These are phyloP conservation scores for Sinelater perroti DNA, from an alignment of 2,888 invertebrate genomes.

Conservation along the genomic window DNA sequence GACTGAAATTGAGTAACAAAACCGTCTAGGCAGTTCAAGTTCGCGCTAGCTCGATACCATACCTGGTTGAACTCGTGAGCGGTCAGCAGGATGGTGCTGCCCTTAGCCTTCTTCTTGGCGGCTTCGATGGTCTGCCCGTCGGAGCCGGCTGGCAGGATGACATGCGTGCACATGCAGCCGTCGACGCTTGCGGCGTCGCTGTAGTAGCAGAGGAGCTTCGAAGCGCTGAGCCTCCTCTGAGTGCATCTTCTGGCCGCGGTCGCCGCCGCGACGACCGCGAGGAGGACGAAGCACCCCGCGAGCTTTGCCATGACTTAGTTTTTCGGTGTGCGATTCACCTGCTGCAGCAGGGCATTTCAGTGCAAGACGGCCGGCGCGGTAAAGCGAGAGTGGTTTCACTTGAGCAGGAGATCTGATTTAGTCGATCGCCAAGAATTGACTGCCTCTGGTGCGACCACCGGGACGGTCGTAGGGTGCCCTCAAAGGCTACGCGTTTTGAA, in stretches of 20 bases:
- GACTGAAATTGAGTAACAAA: conserved; percentile 11
- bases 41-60: conserved; percentile 4
- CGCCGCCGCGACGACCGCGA: conserved; percentile 34
- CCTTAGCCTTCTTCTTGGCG: conserved; percentile 61
- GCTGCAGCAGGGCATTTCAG: background rate
- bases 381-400: conserved; percentile 49
- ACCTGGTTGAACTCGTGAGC: conserved; percentile 69
- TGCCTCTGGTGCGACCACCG: conserved; percentile 37
- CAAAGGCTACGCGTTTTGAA: conserved; percentile 36
- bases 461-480: conserved; percentile 30
- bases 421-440: conserved; percentile 51
- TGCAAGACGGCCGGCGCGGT: conserved; percentile 9
- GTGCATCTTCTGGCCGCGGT: conserved; percentile 50
- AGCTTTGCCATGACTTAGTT: too few relatives aligned
- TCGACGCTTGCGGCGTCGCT: conserved; percentile 51
- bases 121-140: conserved; percentile 59
- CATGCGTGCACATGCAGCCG: conserved; percentile 57
- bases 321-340: too few relatives aligned
- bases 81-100: conserved; percentile 66
- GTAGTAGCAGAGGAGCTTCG: conserved; percentile 58
- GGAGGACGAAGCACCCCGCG: conserved; percentile 24
- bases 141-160: conserved; percentile 53
- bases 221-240: conserved; percentile 48
- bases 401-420: conserved; percentile 48
- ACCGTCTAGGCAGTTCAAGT: background rate